Percentiles rank a stretch among this genome's conserved stretches.
Conservation (phyloP, 2,113 vertebrate species). For the Oreotragus oreotragus region DNA sequence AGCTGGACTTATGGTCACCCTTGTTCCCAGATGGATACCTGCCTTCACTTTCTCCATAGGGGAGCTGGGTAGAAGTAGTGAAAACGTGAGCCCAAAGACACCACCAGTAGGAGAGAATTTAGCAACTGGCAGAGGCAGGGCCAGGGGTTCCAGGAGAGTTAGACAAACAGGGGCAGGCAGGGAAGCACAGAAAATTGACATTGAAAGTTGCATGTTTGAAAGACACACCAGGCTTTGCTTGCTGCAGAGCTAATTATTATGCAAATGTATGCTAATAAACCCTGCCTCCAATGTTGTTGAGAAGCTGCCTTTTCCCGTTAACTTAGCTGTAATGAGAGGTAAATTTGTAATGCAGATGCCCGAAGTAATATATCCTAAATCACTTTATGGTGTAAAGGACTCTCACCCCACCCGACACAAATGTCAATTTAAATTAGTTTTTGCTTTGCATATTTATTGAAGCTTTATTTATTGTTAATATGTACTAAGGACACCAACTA, state of each 20-base stretch:
- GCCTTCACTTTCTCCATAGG: not conserved
- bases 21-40: not conserved
- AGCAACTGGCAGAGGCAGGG: not conserved
- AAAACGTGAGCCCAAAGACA: not conserved
- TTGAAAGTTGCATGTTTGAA: slow-evolving; percentile 84
- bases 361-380: slow-evolving; percentile 85
- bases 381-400: slow-evolving; percentile 80
- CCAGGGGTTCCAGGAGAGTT: not conserved
- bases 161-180: slow-evolving; percentile 40
- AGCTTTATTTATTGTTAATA: slow-evolving; percentile 81
- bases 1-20: not conserved
- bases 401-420: slow-evolving; percentile 71
- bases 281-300: slow-evolving; percentile 82
- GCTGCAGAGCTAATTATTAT: slow-evolving; percentile 86
- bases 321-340: slow-evolving; percentile 86
- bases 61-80: not conserved
- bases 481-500: slow-evolving; percentile 70
- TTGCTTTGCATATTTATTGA: slow-evolving; percentile 82
- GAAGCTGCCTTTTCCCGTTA: slow-evolving; percentile 84
- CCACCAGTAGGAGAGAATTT: not conserved
- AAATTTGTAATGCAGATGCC: slow-evolving; percentile 88
- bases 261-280: slow-evolving; percentile 88
- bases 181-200: slow-evolving; percentile 77
- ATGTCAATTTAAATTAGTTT: slow-evolving; percentile 82
- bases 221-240: slow-evolving; percentile 79